Conservation (phyloP, 1,140 invertebrate species). For the Apis cerana region DNA sequence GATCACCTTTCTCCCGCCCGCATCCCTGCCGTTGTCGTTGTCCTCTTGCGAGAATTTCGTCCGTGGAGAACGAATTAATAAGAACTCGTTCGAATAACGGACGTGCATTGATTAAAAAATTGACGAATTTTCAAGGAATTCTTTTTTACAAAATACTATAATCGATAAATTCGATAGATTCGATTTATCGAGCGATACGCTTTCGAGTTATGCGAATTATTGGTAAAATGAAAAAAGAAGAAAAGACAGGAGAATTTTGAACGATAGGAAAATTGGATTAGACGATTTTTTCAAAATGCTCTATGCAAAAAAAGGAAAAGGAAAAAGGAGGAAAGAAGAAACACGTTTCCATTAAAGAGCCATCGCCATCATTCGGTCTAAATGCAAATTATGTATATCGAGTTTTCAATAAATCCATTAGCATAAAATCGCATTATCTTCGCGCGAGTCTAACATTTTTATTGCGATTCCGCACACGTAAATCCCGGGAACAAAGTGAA, state of each 20-base stretch:
- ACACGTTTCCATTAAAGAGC: background rate
- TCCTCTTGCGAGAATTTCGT: background rate
- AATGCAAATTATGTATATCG: background rate
- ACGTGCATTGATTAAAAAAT: background rate
- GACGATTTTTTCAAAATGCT: no score
- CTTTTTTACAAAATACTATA: no score
- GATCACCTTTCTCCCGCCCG: conserved; percentile 17
- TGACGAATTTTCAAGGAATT: no score
- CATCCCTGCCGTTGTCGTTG: background rate
- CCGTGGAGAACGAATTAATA: background rate
- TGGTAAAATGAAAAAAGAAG: no score
- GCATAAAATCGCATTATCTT: background rate
- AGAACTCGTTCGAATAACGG: background rate
- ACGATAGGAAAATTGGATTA: no score
- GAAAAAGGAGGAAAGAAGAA: background rate
- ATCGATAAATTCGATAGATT: no score
- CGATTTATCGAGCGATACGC: no score
- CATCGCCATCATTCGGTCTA: background rate
- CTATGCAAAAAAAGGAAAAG: background rate
- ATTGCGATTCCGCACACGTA: background rate
- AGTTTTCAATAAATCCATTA: background rate
- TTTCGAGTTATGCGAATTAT: no score
- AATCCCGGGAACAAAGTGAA: background rate
- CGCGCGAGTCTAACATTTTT: background rate
- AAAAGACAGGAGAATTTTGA: no score